These are phyloP conservation scores for Ceyx erithaca DNA, from an alignment of 2,797 vertebrate species.

Conservation along the genomic window DNA sequence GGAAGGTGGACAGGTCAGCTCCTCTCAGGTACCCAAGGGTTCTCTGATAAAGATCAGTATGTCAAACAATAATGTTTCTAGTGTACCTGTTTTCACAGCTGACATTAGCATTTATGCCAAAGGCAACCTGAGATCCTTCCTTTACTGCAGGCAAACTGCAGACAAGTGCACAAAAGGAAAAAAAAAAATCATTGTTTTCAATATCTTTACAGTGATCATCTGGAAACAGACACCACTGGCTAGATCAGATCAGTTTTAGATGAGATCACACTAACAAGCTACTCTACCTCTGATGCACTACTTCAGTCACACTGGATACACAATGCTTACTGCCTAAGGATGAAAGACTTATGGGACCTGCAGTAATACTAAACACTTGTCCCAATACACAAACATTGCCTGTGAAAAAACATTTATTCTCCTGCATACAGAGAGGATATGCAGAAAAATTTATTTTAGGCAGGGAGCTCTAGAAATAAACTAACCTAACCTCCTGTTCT, in stretches of 20 bases:
- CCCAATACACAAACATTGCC: not conserved
- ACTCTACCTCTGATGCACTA: not conserved
- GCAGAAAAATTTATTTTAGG: not conserved
- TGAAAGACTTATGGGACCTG: fast-evolving
- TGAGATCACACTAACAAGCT: not conserved
- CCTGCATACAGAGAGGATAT: not conserved
- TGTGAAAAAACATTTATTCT: not conserved
- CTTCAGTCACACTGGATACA: not conserved
- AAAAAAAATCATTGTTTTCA: not conserved
- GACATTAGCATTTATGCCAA: not conserved
- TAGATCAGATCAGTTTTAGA: not conserved
- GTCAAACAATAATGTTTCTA: not conserved
- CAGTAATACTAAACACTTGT: not conserved
- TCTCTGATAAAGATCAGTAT: not conserved
- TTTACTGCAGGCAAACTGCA: not conserved
- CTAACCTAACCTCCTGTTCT: not conserved
- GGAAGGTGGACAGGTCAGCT: not conserved
- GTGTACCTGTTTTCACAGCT: not conserved
- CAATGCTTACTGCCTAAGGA: not conserved
- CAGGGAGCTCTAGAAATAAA: not conserved
- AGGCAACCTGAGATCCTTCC: not conserved
- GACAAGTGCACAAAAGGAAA: not conserved
- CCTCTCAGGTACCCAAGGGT: not conserved
- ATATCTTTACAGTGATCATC: not conserved
- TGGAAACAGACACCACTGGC: not conserved